phyloP scores from a whole-genome alignment of 2,113 vertebrate genomes.

The Ochotona princeps region DNA sequence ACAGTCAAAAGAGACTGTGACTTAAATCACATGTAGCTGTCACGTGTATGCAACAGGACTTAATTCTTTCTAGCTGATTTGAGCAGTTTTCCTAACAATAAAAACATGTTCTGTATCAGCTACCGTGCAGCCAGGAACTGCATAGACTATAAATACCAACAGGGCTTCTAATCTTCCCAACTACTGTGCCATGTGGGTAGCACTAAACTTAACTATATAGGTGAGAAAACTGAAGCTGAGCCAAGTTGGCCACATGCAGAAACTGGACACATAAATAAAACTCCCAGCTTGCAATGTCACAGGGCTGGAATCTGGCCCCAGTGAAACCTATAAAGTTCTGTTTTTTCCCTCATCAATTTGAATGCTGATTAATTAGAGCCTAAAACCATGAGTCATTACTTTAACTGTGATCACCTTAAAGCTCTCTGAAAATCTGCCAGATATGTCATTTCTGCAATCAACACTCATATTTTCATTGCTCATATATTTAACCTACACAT shows the following conservation, averaged over 20 bases:
- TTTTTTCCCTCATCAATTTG: background rate
- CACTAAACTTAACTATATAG: background rate
- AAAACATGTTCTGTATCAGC: background rate
- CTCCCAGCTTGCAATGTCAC: background rate
- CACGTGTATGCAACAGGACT: background rate
- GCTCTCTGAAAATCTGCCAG: slow-evolving; percentile 73
- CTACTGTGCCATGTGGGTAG: background rate
- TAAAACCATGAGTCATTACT: background rate
- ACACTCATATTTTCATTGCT: slow-evolving; percentile 60
- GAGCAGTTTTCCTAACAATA: background rate
- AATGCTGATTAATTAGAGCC: slow-evolving; percentile 34
- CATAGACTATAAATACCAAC: background rate
- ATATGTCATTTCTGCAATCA: slow-evolving; percentile 63
- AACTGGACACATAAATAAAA: background rate
- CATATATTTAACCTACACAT: slow-evolving; percentile 80
- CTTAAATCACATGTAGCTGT: background rate
- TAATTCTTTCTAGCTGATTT: background rate
- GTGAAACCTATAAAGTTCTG: background rate
- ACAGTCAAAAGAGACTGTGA: background rate
- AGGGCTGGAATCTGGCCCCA: background rate
- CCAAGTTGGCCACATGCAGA: background rate
- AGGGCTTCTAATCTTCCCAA: background rate
- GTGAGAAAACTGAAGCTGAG: background rate
- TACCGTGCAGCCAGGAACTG: background rate
- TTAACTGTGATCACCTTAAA: slow-evolving; percentile 52